Evolutionary conservation across 2,113 vertebrate species (phyloP), one percentile per base, ranked within the genome.

Genomic region (Datnioides undecimradiatus): DNA sequence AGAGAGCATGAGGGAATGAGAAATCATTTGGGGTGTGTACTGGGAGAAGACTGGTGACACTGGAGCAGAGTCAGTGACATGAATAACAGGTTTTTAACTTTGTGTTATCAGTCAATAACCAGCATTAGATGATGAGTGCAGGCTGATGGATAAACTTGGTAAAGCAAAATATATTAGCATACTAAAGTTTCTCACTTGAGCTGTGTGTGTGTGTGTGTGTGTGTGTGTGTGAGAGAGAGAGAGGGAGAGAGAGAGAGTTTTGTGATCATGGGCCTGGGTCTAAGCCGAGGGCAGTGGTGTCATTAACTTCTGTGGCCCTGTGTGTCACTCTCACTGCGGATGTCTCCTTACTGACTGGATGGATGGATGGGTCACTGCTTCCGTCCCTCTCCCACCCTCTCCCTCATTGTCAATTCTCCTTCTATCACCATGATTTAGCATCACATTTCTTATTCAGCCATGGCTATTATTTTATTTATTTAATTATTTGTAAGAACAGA

Each of bases 241-340:
- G n/a, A n/a, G n/a, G n/a, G n/a, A n/a, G n/a, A n/a, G n/a, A n/a
- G n/a, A n/a, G n/a, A n/a, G n/a, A n/a, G n/a, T 7, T 43, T 29
- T 33, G 36, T 65, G 64, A 40, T 65, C 72, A 67, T 55, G 71
- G 36, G 40, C 76, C 68, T 36, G 16, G 46, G 73, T 88, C 49
- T 21, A 57, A 43, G 74, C 72, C 71, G 21, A 9, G 45, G 65
- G 82, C 74, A 38, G 59, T 40, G 25, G 71, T 84, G 74, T 87
- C 78, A 87, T 92, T 91, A 88, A 57, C 71, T 76, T 62, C 49
- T 66, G 11, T 68, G 54, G 82, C 75, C 87, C 73, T 7, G 21
- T 86, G 57, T 73, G 58, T 74, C 7, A 27, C 79, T 75, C 82
- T 84, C 58, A 43, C 54, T 86, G 87, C 73, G 84, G 68, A 63